A percentile compares a stretch with the other conserved stretches of the same genome.
These are phyloP conservation scores for Manis javanica DNA, from an alignment of 2,797 vertebrate species.

Conservation along the genomic window DNA sequence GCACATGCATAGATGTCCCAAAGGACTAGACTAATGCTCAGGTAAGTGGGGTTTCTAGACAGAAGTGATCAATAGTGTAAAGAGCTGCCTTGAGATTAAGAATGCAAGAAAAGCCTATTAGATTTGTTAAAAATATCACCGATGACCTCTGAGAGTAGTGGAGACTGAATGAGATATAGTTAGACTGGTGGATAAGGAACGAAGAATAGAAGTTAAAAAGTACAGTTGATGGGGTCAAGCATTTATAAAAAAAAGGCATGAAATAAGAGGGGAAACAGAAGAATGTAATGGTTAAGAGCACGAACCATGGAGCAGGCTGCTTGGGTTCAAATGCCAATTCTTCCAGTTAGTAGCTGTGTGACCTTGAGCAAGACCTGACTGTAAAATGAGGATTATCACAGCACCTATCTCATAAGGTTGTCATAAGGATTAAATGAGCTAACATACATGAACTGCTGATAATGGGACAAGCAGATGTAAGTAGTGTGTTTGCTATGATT, in stretches of 20 bases:
- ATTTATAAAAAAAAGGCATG: background rate
- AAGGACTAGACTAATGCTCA: background rate
- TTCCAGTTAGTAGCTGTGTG: background rate
- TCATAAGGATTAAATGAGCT: background rate
- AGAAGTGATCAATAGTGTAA: background rate
- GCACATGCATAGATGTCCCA: background rate
- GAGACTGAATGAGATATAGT: background rate
- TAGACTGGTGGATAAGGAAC: background rate
- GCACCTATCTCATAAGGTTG: background rate
- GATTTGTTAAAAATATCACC: background rate
- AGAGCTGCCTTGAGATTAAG: background rate
- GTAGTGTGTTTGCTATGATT: background rate
- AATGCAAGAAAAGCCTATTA: background rate
- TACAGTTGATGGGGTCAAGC: background rate
- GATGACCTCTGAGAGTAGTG: background rate
- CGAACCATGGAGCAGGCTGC: background rate
- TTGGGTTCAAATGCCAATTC: background rate
- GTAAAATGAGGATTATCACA: background rate
- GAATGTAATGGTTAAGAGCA: background rate
- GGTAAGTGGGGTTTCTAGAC: background rate
- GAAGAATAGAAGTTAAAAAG: background rate
- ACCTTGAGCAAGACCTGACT: background rate
- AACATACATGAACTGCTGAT: background rate
- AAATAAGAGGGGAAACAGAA: background rate
- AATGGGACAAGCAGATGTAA: background rate